Percentiles rank a stretch among this genome's conserved stretches.
phyloP scores from a whole-genome alignment of 2,113 vertebrate genomes.

The Toxostoma redivivum region DNA sequence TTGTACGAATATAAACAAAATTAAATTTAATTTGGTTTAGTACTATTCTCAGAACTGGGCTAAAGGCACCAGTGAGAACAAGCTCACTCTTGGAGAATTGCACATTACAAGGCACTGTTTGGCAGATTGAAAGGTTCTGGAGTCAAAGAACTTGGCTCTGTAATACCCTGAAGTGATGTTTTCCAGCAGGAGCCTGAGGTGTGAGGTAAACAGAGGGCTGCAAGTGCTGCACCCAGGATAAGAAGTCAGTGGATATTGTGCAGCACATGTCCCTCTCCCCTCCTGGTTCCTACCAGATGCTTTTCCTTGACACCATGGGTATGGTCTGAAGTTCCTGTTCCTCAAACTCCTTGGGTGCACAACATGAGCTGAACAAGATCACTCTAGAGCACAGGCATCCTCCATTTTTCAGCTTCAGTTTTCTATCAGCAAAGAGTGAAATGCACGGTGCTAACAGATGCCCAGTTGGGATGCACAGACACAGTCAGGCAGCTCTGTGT shows the following conservation, averaged over 20 bases:
- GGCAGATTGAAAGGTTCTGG: neutral
- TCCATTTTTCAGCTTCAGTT: neutral
- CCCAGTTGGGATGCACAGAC: neutral
- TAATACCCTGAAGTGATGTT: neutral
- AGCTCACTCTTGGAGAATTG: neutral
- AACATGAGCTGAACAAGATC: neutral
- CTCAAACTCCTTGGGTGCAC: neutral
- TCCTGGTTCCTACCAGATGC: neutral
- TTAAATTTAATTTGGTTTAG: neutral
- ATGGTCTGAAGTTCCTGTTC: neutral
- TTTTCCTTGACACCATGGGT: neutral
- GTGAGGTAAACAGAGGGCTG: neutral
- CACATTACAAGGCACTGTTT: neutral
- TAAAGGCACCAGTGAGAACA: neutral
- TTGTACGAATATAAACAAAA: neutral
- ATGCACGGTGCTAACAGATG: neutral
- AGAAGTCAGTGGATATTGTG: fast-evolving
- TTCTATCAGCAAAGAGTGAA: neutral
- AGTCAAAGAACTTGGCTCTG: neutral
- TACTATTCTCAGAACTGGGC: neutral
- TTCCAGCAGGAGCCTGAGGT: neutral
- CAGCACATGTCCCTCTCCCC: neutral
- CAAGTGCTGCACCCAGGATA: neutral
- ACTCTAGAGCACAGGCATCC: neutral
- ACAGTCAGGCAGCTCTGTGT: neutral